A percentile compares a stretch with the other conserved stretches of the same genome.
Conservation (phyloP, 2,888 invertebrate species). For the Lycia hirtaria region DNA sequence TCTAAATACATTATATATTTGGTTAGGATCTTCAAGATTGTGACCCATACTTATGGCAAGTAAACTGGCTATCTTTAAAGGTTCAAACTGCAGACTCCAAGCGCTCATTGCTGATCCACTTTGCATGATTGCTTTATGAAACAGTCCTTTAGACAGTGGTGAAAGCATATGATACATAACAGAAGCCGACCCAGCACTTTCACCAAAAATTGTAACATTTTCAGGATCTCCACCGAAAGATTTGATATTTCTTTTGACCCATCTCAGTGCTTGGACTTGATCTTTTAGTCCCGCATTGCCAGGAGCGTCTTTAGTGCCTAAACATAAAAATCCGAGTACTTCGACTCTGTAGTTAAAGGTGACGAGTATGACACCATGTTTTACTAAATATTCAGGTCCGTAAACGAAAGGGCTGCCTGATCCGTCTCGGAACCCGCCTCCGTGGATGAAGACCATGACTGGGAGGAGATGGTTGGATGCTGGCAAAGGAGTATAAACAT, state of each 20-base stretch:
- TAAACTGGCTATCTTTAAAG: conserved; percentile 60
- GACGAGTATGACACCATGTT: conserved; percentile 69
- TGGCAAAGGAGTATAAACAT: conserved; percentile 67
- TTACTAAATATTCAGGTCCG: conserved; percentile 69
- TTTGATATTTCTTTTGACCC: conserved; percentile 69
- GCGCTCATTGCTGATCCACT: conserved; percentile 74
- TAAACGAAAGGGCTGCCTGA: conserved; percentile 71
- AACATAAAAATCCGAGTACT: conserved; percentile 71
- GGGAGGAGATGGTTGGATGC: conserved; percentile 48
- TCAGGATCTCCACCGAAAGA: conserved; percentile 74
- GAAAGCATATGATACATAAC: conserved; percentile 71
- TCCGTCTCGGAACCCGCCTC: conserved; percentile 75
- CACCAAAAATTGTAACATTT: conserved; percentile 73
- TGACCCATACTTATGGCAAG: conserved; percentile 64
- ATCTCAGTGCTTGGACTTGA: conserved; percentile 70
- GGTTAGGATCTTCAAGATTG: conserved; percentile 55
- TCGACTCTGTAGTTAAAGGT: conserved; percentile 76
- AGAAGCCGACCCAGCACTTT: conserved; percentile 76
- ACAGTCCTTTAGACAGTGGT: conserved; percentile 71
- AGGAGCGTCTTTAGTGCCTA: conserved; percentile 73
- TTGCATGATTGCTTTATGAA: conserved; percentile 72
- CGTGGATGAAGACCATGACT: conserved; percentile 79
- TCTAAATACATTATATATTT: conserved; percentile 63
- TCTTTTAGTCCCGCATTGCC: conserved; percentile 78
- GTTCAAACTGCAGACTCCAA: conserved; percentile 74